These are phyloP conservation scores for Calyptommatus sinebrachiatus DNA, from an alignment of 2,113 vertebrate genomes.

Conservation along the genomic window DNA sequence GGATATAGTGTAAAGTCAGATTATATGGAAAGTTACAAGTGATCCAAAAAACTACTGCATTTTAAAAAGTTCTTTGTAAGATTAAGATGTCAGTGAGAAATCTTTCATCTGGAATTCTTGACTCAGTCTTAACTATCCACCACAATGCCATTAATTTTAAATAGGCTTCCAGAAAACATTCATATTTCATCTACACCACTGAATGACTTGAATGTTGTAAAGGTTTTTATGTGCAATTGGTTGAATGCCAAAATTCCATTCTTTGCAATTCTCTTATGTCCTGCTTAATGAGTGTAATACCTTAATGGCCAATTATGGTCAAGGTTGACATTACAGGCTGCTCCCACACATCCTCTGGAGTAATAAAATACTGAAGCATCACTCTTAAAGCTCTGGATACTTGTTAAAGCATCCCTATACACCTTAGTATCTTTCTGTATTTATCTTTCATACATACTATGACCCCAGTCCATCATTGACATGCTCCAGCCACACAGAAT, in stretches of 20 bases:
- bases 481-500: too few relatives aligned
- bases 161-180: background rate
- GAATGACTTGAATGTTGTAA: background rate
- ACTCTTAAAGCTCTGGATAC: background rate
- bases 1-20: background rate
- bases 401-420: too few relatives aligned
- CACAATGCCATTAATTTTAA: background rate
- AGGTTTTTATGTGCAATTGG: background rate
- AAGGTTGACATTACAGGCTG: background rate
- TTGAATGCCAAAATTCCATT: background rate
- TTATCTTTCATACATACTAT: too few relatives aligned
- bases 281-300: background rate
- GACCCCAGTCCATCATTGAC: too few relatives aligned
- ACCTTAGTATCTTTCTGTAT: too few relatives aligned
- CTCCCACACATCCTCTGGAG: background rate
- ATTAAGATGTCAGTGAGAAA: conserved; percentile 3
- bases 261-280: background rate
- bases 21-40: conserved; percentile 11
- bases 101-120: background rate
- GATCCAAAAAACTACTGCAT: background rate
- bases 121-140: background rate
- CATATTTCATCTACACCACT: background rate
- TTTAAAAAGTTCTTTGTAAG: background rate
- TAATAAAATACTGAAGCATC: too few relatives aligned
- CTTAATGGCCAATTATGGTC: background rate